Evolutionary conservation across 2,113 vertebrate genomes (phyloP).

Genomic region (Grammomys surdaster): DNA sequence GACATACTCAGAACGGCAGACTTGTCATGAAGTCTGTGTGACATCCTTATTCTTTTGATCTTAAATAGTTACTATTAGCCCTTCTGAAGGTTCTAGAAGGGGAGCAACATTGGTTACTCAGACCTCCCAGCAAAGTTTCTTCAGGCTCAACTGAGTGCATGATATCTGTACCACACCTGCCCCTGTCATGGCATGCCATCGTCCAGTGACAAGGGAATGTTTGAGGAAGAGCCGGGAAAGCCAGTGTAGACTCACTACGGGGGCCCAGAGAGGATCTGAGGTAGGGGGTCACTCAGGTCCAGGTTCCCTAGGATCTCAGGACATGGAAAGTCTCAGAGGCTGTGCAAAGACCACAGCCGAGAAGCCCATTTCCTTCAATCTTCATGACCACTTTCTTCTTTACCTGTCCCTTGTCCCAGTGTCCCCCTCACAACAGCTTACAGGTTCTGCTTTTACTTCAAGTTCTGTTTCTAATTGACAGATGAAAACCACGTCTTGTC

Average conservation of each 20-base stretch:
- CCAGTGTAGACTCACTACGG: fast-evolving
- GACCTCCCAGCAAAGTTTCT: neutral
- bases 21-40: neutral
- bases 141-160: neutral
- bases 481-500: neutral
- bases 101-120: neutral
- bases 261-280: neutral
- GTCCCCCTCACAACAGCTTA: neutral
- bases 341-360: neutral
- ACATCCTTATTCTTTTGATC: neutral
- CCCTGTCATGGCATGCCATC: fast-evolving
- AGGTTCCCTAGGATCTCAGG: neutral
- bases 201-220: fast-evolving
- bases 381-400: neutral
- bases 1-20: neutral
- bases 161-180: fast-evolving
- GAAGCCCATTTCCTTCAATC: fast-evolving
- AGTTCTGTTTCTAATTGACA: neutral
- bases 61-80: neutral
- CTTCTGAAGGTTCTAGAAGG: neutral
- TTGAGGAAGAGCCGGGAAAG: neutral
- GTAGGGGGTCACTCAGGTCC: too few species aligned
- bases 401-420: too few species aligned
- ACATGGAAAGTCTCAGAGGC: neutral
- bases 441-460: neutral